A percentile compares a stretch with the other conserved stretches of the same genome.
Conservation (phyloP, 2,888 invertebrate species). For the Malacosoma neustria region DNA sequence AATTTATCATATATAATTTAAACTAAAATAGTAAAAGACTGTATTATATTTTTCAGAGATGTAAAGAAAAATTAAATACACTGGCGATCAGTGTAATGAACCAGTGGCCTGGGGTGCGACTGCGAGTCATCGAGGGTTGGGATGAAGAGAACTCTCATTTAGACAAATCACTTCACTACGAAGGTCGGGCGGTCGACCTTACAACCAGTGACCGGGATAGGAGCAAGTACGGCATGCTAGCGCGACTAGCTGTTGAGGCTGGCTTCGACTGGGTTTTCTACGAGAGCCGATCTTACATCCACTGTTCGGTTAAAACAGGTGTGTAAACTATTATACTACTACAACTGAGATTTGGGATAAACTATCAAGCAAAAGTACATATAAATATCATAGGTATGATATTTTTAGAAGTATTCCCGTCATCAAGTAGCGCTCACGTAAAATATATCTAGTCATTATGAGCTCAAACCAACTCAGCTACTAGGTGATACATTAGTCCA, state of each 20-base stretch:
- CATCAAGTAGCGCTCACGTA: too few species aligned
- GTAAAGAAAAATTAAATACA: slow-evolving; percentile 95
- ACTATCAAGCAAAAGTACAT: too few species aligned
- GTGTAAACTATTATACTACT: too few species aligned
- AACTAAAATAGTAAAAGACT: too few species aligned
- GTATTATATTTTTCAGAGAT: slow-evolving; percentile 85
- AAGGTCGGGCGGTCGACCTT: slow-evolving; percentile 96
- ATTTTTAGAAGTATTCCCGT: too few species aligned
- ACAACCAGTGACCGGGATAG: slow-evolving; percentile 95
- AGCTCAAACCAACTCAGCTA: too few species aligned
- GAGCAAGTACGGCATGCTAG: slow-evolving; percentile 96
- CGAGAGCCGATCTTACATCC: slow-evolving; percentile 94
- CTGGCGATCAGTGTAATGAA: slow-evolving; percentile 98
- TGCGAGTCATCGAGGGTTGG: slow-evolving; percentile 97
- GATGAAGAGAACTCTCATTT: slow-evolving; percentile 89
- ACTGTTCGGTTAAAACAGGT: slow-evolving; percentile 99
- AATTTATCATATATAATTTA: too few species aligned
- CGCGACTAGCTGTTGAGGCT: slow-evolving; percentile 95
- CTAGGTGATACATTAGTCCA: too few species aligned
- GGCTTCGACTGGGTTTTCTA: slow-evolving; percentile 99
- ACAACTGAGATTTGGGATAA: too few species aligned
- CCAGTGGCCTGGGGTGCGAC: slow-evolving; percentile 96
- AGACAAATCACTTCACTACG: slow-evolving; percentile 93
- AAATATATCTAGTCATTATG: too few species aligned
- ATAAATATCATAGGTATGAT: too few species aligned